Percentiles rank a stretch among this genome's conserved stretches.
These are phyloP conservation scores for Numenius phaeopus DNA, from an alignment of 2,797 vertebrate species.

Conservation along the genomic window DNA sequence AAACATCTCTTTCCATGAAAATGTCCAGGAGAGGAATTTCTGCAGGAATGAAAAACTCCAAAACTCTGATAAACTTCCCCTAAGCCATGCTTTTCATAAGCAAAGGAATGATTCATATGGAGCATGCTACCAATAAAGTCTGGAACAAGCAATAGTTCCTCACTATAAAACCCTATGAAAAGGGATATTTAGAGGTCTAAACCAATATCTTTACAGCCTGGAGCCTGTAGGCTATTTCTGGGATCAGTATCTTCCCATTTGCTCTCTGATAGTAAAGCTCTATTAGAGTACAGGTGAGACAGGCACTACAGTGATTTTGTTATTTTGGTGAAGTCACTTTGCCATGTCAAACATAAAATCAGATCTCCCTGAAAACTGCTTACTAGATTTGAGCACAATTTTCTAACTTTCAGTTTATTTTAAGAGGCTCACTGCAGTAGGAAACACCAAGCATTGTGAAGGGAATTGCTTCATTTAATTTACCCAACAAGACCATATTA, in stretches of 20 bases:
- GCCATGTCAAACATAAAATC: neutral
- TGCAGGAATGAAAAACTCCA: neutral
- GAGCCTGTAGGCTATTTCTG: neutral
- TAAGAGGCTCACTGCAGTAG: neutral
- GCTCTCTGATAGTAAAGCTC: neutral
- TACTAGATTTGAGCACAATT: neutral
- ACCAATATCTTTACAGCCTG: neutral
- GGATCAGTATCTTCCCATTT: neutral
- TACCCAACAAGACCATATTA: neutral
- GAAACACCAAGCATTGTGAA: neutral
- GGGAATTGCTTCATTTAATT: neutral
- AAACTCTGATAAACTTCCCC: neutral
- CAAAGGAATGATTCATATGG: slow-evolving; percentile 6
- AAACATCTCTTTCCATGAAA: neutral
- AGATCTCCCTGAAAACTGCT: neutral
- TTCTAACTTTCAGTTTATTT: neutral
- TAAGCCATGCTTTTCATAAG: slow-evolving; percentile 6
- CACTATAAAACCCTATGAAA: neutral
- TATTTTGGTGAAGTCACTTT: slow-evolving; percentile 10
- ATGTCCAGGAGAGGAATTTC: slow-evolving; percentile 3
- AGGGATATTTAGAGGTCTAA: slow-evolving; percentile 34
- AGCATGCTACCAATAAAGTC: slow-evolving; percentile 18
- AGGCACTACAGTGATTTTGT: neutral
- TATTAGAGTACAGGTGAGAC: neutral
- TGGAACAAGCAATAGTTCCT: neutral